Conservation (phyloP, 35 echinoderm and acorn worm genomes). For the Hemicentrotus pulcherrimus region DNA sequence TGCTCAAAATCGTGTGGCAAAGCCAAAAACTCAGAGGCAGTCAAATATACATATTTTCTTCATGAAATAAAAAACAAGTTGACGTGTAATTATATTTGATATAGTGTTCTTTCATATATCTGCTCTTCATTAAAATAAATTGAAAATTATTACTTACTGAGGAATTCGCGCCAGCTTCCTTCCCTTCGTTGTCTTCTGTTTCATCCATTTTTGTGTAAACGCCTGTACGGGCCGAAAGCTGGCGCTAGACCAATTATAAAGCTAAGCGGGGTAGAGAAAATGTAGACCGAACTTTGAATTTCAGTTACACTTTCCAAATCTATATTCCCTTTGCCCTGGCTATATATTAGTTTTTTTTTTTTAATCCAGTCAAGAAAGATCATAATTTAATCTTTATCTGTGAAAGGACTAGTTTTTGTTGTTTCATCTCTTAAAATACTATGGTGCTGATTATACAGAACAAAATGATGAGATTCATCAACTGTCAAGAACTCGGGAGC, state of each 20-base stretch:
- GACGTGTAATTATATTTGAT: not conserved
- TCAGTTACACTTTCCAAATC: no score
- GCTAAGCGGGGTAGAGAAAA: not conserved
- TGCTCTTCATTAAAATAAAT: not conserved
- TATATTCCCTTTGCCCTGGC: no score
- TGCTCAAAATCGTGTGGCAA: not conserved
- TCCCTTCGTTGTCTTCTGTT: constrained; percentile 10
- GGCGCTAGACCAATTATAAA: not conserved
- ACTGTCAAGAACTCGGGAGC: no score
- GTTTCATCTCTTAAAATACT: no score
- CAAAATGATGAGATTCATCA: no score
- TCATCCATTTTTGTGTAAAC: constrained; percentile 32
- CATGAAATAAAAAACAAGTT: not conserved
- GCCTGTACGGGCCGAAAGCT: not conserved
- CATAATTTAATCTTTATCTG: no score
- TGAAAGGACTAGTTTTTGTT: no score
- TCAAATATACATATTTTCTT: not conserved
- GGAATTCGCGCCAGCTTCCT: not conserved
- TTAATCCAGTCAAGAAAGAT: no score
- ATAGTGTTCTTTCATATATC: not conserved
- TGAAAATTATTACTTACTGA: not conserved
- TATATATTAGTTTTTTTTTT: no score
- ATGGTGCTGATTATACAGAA: no score
- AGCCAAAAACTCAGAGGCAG: not conserved
- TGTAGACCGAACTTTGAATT: no score